Percentiles rank a stretch among this genome's conserved stretches.
Evolutionary conservation across 2,113 vertebrate genomes (phyloP).

Genomic region (Serinus canaria): DNA sequence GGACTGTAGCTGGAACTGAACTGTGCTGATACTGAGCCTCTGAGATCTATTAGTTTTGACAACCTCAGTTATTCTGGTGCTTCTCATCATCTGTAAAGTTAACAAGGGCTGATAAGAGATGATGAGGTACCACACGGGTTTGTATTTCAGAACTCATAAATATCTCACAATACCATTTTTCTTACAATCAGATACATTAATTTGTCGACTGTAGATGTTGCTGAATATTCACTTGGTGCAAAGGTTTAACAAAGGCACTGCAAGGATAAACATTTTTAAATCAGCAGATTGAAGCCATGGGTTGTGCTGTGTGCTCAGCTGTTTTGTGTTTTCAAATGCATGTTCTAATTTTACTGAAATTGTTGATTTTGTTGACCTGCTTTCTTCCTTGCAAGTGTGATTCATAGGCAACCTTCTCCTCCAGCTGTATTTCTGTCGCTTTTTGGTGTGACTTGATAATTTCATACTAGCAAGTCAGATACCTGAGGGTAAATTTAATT

Average conservation of each 20-base stretch:
- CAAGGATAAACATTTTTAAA: conserved; percentile 58
- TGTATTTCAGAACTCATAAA: conserved; percentile 77
- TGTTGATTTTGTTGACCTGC: conserved; percentile 51
- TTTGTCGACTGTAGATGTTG: conserved; percentile 51
- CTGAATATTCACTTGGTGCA: conserved; percentile 47
- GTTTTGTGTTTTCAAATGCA: conserved; percentile 41
- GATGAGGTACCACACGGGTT: conserved; percentile 67
- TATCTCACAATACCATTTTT: conserved; percentile 72
- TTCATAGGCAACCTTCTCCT: conserved; percentile 18
- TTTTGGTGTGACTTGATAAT: conserved; percentile 51
- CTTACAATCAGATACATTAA: conserved; percentile 74
- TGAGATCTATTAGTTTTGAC: conserved; percentile 75
- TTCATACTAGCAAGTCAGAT: conserved; percentile 39
- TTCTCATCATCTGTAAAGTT: conserved; percentile 72
- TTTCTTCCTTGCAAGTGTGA: conserved; percentile 58
- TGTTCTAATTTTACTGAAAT: conserved; percentile 61
- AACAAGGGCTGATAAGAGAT: conserved; percentile 74
- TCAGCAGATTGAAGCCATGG: neutral
- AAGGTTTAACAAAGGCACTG: conserved; percentile 60
- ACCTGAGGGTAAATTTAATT: conserved; percentile 68
- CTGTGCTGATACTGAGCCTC: neutral
- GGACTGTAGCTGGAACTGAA: conserved; percentile 35
- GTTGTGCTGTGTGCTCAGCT: neutral
- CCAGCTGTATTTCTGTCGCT: neutral
- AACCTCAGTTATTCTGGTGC: conserved; percentile 64